Evolutionary conservation across 2,113 vertebrate genomes (phyloP).

Genomic region (Bubo blakistoni): DNA sequence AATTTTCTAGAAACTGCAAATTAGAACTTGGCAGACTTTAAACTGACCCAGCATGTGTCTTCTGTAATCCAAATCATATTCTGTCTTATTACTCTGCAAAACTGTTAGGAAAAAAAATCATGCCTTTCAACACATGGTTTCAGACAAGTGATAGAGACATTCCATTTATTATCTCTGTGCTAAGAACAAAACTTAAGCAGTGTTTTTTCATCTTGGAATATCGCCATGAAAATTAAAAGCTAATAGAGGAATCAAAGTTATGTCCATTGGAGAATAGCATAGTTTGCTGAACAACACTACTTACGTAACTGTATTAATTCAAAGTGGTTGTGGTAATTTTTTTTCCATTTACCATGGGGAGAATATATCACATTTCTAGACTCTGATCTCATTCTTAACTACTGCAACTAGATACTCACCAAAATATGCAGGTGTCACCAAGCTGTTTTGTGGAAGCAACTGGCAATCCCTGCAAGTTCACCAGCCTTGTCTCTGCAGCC

Average conservation of each 20-base stretch:
- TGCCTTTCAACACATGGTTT: constrained; percentile 36
- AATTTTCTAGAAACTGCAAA: constrained; percentile 37
- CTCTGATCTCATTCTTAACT: neutral
- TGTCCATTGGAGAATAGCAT: neutral
- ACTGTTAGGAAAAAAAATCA: neutral
- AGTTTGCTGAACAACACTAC: neutral
- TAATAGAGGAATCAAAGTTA: neutral
- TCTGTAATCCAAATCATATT: constrained; percentile 27
- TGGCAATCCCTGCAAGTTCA: neutral
- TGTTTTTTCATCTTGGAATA: constrained; percentile 12
- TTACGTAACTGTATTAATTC: neutral
- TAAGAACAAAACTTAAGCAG: neutral
- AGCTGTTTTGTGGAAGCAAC: neutral
- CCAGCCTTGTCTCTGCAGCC: neutral
- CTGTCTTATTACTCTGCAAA: constrained; percentile 6
- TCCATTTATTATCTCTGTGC: neutral
- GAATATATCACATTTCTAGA: neutral
- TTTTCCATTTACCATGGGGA: neutral
- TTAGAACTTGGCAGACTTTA: constrained; percentile 34
- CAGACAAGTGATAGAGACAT: constrained; percentile 28
- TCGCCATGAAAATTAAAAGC: neutral
- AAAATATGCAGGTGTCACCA: neutral
- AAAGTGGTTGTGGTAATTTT: neutral
- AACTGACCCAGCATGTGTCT: constrained; percentile 27
- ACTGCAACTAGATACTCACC: neutral